Conservation (phyloP, 2,113 vertebrate genomes). For the Erinaceus europaeus region DNA sequence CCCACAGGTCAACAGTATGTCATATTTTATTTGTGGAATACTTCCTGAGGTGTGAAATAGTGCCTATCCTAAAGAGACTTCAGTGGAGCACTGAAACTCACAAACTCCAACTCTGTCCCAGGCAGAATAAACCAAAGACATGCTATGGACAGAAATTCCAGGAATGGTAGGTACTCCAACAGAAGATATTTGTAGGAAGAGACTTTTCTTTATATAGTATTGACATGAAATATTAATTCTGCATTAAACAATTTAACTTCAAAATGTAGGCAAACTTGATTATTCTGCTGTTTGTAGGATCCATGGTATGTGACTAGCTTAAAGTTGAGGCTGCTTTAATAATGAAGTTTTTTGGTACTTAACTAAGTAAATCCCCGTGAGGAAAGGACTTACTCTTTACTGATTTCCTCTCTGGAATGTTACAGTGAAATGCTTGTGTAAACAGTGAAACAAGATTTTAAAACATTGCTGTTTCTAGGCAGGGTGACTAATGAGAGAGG, state of each 20-base stretch:
- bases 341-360: conserved; percentile 35
- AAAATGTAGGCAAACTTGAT: conserved; percentile 48
- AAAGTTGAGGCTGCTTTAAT: conserved; percentile 50
- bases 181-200: conserved; percentile 28
- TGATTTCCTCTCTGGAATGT: conserved; percentile 38
- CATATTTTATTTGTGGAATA: not conserved
- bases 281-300: not conserved
- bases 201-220: conserved; percentile 39
- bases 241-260: conserved; percentile 50
- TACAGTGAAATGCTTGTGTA: conserved; percentile 27
- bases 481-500: conserved; percentile 37
- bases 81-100: not conserved
- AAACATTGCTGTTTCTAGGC: conserved; percentile 12
- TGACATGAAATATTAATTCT: conserved; percentile 54
- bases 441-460: conserved; percentile 38
- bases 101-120: not conserved
- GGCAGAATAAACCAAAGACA: not conserved
- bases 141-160: not conserved
- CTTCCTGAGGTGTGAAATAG: not conserved
- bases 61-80: not conserved
- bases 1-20: not conserved
- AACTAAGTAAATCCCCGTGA: conserved; percentile 43
- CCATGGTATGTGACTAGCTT: not conserved
- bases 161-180: not conserved
- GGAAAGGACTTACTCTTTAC: conserved; percentile 33